Conservation (phyloP, 2,888 invertebrate genomes). For the Mythimna loreyi region DNA sequence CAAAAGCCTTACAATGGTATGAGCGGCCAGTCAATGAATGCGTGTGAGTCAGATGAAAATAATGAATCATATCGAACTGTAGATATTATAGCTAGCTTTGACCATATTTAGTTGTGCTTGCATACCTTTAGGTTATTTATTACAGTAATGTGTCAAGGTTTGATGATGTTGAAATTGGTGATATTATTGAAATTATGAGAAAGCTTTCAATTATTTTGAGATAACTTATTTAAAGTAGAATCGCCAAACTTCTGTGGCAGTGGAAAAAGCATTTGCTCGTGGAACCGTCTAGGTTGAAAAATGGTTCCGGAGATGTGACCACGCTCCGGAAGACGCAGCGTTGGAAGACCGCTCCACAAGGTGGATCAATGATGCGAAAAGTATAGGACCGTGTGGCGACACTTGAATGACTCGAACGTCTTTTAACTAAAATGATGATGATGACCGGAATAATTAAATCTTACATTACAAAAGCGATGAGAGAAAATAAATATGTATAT, state of each 20-base stretch:
- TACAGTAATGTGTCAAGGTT: conserved; percentile 42
- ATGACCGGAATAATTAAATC: too few relatives aligned
- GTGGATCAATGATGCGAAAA: neutral
- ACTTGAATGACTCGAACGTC: too few relatives aligned
- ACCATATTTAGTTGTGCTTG: conserved; percentile 40
- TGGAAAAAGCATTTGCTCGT: too few relatives aligned
- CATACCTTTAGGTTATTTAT: conserved; percentile 15
- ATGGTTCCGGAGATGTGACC: too few relatives aligned
- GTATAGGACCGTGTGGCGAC: neutral
- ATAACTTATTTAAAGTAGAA: neutral
- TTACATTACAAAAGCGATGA: neutral
- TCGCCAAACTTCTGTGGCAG: too few relatives aligned
- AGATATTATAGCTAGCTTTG: conserved; percentile 38
- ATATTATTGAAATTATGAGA: neutral
- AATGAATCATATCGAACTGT: conserved; percentile 55
- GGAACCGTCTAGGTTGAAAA: too few relatives aligned
- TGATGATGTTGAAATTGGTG: conserved; percentile 12
- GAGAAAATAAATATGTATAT: neutral
- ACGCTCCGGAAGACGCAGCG: neutral
- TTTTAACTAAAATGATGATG: too few relatives aligned
- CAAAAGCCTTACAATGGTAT: conserved; percentile 45
- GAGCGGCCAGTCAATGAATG: conserved; percentile 21
- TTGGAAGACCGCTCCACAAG: neutral
- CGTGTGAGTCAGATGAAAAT: conserved; percentile 57
- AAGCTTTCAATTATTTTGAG: neutral